phyloP scores from a whole-genome alignment of 2,797 vertebrate species.

The Chrosomus eos region DNA sequence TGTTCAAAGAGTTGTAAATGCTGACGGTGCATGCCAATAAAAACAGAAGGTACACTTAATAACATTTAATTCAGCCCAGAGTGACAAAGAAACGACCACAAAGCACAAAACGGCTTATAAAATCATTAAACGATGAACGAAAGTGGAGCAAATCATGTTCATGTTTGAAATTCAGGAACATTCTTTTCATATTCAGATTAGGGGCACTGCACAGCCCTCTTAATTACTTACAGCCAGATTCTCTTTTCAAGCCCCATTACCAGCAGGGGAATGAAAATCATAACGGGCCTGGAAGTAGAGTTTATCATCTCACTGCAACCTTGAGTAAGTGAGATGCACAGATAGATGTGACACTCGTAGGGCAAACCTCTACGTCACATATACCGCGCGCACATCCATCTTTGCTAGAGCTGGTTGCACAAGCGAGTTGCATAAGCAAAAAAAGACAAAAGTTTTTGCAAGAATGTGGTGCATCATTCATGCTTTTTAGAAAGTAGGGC shows the following conservation, averaged over 20 bases:
- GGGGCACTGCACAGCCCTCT: slow-evolving; percentile 43
- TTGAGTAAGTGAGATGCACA: slow-evolving; percentile 49
- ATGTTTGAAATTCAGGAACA: slow-evolving; percentile 43
- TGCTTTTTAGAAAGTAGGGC: slow-evolving; percentile 54
- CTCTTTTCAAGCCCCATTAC: slow-evolving; percentile 60
- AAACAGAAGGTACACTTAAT: slow-evolving; percentile 17
- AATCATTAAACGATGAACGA: slow-evolving; percentile 38
- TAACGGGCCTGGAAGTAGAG: slow-evolving; percentile 59
- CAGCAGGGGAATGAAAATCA: slow-evolving; percentile 48
- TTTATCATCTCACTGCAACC: slow-evolving; percentile 56
- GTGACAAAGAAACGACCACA: slow-evolving; percentile 26
- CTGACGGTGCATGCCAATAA: slow-evolving; percentile 17
- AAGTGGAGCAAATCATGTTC: slow-evolving; percentile 29
- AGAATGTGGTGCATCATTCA: slow-evolving; percentile 56
- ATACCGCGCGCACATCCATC: background rate
- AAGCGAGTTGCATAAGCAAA: background rate
- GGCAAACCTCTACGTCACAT: background rate
- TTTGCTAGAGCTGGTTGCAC: background rate
- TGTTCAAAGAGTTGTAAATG: background rate
- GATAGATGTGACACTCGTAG: slow-evolving; percentile 35
- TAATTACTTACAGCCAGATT: slow-evolving; percentile 63
- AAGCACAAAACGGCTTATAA: slow-evolving; percentile 21
- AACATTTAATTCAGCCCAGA: slow-evolving; percentile 5
- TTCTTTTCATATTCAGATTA: slow-evolving; percentile 40
- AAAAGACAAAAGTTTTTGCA: slow-evolving; percentile 14